Evolutionary conservation across 2,797 vertebrate genomes (phyloP).

Genomic region (Morus bassanus): DNA sequence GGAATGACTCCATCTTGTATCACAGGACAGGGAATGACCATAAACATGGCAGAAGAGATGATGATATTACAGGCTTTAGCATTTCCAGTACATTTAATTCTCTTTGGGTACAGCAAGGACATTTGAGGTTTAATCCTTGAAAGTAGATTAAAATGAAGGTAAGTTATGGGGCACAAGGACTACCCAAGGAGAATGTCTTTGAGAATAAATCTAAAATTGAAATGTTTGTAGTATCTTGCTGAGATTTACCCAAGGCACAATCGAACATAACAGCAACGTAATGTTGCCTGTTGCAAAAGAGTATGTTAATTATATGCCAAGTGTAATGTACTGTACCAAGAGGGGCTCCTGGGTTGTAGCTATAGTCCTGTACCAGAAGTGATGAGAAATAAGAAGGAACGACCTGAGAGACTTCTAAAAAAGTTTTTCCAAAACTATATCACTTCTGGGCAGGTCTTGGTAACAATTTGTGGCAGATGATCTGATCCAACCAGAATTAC

Average conservation of each 20-base stretch:
- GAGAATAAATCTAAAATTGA: neutral
- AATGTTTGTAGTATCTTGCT: neutral
- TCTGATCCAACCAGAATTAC: slow-evolving; percentile 21
- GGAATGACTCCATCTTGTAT: neutral
- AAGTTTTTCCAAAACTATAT: neutral
- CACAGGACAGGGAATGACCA: neutral
- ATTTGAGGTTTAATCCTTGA: neutral
- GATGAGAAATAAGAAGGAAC: neutral
- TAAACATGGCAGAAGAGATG: neutral
- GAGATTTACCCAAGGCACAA: neutral
- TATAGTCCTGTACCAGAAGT: neutral
- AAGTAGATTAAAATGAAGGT: neutral
- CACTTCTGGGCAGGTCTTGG: neutral
- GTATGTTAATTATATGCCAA: neutral
- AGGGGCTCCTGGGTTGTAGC: neutral
- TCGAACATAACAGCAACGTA: neutral
- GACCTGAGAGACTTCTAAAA: neutral
- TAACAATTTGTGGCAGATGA: neutral
- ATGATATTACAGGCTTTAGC: neutral
- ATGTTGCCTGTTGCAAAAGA: neutral
- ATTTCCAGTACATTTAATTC: neutral
- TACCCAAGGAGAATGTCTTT: neutral
- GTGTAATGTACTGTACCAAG: neutral
- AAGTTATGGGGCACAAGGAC: neutral
- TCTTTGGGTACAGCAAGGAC: neutral